Conservation (phyloP, 2,888 invertebrate genomes). For the Leptinotarsa rubiginosa region DNA sequence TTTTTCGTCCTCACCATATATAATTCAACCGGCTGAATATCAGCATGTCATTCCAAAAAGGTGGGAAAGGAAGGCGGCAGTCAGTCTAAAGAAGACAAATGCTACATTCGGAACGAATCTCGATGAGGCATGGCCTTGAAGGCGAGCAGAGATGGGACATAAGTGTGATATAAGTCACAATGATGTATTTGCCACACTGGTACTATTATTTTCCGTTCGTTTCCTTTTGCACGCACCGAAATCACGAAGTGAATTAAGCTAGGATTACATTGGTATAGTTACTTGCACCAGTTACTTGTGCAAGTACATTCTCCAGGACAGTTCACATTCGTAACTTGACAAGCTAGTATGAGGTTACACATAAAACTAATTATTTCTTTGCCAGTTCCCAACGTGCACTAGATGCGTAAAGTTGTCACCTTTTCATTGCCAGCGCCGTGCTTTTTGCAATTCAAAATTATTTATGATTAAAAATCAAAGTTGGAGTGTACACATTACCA, state of each 20-base stretch:
- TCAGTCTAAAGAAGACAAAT: conserved; percentile 56
- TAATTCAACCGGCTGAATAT: conserved; percentile 1
- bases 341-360: no score
- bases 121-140: conserved; percentile 48
- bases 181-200: conserved; percentile 52
- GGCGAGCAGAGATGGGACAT: conserved; percentile 48
- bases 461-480: no score
- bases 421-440: no score
- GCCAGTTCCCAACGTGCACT: no score
- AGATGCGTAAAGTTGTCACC: no score
- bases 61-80: conserved; percentile 44
- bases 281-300: background rate
- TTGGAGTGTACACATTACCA: no score
- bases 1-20: no score
- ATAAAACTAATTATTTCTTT: no score
- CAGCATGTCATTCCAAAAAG: conserved; percentile 28
- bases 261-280: no score
- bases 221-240: conserved; percentile 11
- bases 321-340: no score
- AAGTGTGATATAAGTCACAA: conserved; percentile 57
- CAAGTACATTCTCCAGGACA: no score
- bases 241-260: background rate
- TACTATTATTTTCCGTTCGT: conserved; percentile 24
- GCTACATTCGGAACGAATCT: conserved; percentile 50
- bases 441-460: no score